Base-by-base conservation (phyloP, 2,888 invertebrate genomes). In the Trichacis sp. region DNA sequence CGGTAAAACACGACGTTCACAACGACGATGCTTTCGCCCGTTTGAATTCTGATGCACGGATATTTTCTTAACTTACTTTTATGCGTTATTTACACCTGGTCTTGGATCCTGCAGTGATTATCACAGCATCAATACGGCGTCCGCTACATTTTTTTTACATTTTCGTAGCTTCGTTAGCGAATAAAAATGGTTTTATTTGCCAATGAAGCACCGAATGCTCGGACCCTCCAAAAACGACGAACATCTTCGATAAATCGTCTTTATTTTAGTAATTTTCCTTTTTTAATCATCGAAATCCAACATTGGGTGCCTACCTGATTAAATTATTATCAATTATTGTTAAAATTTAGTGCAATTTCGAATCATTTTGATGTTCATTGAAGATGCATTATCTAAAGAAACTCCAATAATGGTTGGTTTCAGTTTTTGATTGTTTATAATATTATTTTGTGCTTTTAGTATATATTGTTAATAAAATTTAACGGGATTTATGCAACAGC, bases 221-320 rank as follows among this genome's bases (percentile, higher is more conserved):
- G 12, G n/a, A 59, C 64, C 62, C 67, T 52, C 71, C 51, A 52
- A 52, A 63, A 67, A 65, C 59, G 64, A 61, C 59, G 63, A 62
- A 59, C 62, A 61, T 57, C 46, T 29, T 47, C 20, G 12, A 47
- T 6, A 47, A 14, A 15, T 29, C 12, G 15, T 9, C 24, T 24
- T 42, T 36, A 11, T 11, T n/a, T n/a, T n/a, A n/a, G n/a, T n/a
- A n/a, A n/a, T n/a, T n/a, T n/a, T n/a, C n/a, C n/a, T n/a, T n/a
- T n/a, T n/a, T n/a, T n/a, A n/a, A n/a, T n/a, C n/a, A n/a, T n/a
- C n/a, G n/a, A n/a, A n/a, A n/a, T n/a, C n/a, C n/a, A n/a, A n/a
- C n/a, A n/a, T n/a, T n/a, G n/a, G n/a, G n/a, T n/a, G n/a, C n/a
- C n/a, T n/a, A n/a, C n/a, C n/a, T n/a, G n/a, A n/a, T n/a, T n/a